These are phyloP conservation scores for Sebastes matsubarae DNA, from an alignment of 2,797 vertebrate species.

Conservation along the genomic window DNA sequence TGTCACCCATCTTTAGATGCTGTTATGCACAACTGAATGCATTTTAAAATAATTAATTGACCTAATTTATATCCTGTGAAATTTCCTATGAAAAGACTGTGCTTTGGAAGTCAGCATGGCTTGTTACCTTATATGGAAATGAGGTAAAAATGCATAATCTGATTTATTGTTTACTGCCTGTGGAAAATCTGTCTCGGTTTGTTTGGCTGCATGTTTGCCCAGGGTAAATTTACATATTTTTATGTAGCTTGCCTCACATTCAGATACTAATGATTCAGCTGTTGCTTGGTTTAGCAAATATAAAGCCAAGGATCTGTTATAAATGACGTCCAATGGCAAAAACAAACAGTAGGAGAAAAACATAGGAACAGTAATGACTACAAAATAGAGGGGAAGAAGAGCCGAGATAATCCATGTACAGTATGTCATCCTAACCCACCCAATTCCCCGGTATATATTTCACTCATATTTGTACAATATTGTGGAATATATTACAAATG, in stretches of 20 bases:
- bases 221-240: not conserved
- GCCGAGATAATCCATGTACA: not conserved
- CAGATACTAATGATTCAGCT: not conserved
- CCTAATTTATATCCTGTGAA: not conserved
- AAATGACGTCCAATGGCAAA: not conserved
- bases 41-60: not conserved
- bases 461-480: not conserved
- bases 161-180: not conserved
- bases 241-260: not conserved
- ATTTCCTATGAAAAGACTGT: not conserved
- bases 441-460: not conserved
- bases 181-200: not conserved
- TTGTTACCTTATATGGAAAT: not conserved
- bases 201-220: not conserved
- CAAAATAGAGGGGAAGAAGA: not conserved
- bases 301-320: not conserved
- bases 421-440: not conserved
- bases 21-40: not conserved
- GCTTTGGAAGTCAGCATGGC: not conserved
- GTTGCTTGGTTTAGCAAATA: not conserved
- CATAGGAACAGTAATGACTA: not conserved
- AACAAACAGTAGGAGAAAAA: not conserved
- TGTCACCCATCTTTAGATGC: not conserved
- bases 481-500: not conserved
- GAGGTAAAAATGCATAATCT: not conserved